Percentiles rank a stretch among this genome's conserved stretches.
These are phyloP conservation scores for Lophochroa leadbeateri DNA, from an alignment of 2,113 vertebrate genomes.

Conservation along the genomic window DNA sequence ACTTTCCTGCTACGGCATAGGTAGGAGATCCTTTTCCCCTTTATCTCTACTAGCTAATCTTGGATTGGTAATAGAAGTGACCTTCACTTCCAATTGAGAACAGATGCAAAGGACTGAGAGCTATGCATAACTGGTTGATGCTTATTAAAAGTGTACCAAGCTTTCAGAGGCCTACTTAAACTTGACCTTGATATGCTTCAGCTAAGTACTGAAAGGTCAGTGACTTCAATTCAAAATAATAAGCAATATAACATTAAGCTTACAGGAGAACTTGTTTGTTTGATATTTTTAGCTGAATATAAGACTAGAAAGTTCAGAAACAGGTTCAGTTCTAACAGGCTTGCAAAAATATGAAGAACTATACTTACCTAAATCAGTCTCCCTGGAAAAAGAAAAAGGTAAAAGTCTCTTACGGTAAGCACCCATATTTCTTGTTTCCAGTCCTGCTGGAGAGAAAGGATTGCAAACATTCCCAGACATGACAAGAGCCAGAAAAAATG, in stretches of 20 bases:
- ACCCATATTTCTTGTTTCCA: not conserved
- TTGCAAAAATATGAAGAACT: not conserved
- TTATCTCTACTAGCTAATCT: not conserved
- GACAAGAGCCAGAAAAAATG: not conserved
- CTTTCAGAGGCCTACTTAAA: not conserved
- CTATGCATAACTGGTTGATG: not conserved
- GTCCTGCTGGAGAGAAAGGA: not conserved
- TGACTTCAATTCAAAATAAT: not conserved
- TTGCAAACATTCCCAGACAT: not conserved
- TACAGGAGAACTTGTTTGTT: not conserved
- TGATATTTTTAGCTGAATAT: not conserved
- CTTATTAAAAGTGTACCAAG: not conserved
- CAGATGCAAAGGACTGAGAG: not conserved
- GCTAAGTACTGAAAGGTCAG: not conserved
- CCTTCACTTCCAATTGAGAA: not conserved
- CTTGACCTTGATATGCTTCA: not conserved
- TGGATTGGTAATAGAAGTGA: not conserved
- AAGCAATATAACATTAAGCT: not conserved
- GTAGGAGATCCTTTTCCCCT: not conserved
- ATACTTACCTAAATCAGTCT: not conserved
- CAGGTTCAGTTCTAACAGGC: not conserved
- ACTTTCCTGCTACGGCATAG: not conserved
- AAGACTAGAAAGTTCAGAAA: not conserved
- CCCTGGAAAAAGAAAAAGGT: not conserved
- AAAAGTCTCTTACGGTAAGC: not conserved